Evolutionary conservation across 64 coral and sea anemone species (phyloP).

Genomic region (Stichodactyla helianthus): DNA sequence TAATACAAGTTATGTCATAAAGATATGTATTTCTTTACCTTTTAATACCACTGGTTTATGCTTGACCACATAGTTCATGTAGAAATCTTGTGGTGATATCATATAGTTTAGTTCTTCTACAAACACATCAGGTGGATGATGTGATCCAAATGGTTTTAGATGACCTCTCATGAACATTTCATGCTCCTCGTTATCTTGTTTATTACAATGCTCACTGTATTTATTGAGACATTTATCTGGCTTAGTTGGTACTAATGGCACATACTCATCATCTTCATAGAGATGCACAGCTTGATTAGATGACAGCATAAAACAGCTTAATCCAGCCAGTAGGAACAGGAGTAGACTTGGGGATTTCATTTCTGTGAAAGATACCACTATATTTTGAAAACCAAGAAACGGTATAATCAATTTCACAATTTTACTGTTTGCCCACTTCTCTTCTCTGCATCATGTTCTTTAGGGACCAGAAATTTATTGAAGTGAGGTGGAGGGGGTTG

Average conservation of each 20-base stretch:
- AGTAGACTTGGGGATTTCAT: background rate
- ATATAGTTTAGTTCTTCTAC: constrained; percentile 85
- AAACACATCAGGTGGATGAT: constrained; percentile 81
- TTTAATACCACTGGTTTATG: constrained; percentile 97
- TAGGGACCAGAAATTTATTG: too few species aligned
- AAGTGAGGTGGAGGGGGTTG: too few species aligned
- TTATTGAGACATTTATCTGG: constrained; percentile 14
- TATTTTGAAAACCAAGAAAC: too few species aligned
- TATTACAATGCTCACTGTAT: constrained; percentile 48
- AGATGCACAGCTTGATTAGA: background rate
- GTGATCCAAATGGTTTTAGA: constrained; percentile 96
- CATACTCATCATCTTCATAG: background rate
- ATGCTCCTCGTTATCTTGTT: constrained; percentile 44
- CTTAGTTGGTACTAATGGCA: background rate
- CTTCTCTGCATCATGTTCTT: too few species aligned
- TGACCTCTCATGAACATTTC: constrained; percentile 88
- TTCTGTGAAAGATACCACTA: background rate
- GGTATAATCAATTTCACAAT: too few species aligned
- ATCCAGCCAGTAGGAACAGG: background rate
- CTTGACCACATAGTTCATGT: constrained; percentile 96
- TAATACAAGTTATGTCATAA: background rate
- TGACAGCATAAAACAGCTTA: background rate
- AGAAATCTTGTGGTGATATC: constrained; percentile 97
- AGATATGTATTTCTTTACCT: constrained; percentile 34
- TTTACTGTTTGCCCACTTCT: too few species aligned